phyloP scores from a whole-genome alignment of 2,888 invertebrate species.

The Cephus runcator region DNA sequence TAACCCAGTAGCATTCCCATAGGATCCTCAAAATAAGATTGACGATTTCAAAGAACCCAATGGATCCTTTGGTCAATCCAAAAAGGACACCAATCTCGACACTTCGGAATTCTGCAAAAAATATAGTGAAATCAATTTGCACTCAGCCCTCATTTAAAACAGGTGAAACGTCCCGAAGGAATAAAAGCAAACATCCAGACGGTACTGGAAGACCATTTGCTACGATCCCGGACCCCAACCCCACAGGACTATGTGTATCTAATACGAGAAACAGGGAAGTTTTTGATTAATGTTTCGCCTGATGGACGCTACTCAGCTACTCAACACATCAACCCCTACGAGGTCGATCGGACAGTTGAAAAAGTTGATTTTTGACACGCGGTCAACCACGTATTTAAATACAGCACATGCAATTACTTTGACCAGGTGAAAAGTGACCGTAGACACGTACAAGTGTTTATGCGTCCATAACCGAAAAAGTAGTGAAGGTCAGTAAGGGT shows the following conservation, averaged over 20 bases:
- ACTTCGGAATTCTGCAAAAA: background rate
- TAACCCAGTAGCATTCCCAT: background rate
- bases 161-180: background rate
- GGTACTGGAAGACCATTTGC: background rate
- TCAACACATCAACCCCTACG: conserved; percentile 22
- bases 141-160: background rate
- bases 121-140: background rate
- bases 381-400: conserved; percentile 33
- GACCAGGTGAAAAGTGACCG: background rate
- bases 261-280: conserved; percentile 20
- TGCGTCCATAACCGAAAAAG: background rate
- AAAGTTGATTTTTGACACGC: conserved; percentile 33
- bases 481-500: background rate
- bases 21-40: background rate
- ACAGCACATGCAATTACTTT: background rate
- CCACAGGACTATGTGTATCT: background rate
- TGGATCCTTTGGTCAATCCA: background rate
- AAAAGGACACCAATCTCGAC: background rate
- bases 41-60: background rate
- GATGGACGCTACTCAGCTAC: conserved; percentile 37
- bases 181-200: background rate
- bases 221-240: background rate
- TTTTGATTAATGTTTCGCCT: conserved; percentile 44
- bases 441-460: background rate
- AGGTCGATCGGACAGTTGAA: conserved; percentile 32